Evolutionary conservation across 2,797 vertebrate species (phyloP).

Genomic region (Sebastes variabilis): DNA sequence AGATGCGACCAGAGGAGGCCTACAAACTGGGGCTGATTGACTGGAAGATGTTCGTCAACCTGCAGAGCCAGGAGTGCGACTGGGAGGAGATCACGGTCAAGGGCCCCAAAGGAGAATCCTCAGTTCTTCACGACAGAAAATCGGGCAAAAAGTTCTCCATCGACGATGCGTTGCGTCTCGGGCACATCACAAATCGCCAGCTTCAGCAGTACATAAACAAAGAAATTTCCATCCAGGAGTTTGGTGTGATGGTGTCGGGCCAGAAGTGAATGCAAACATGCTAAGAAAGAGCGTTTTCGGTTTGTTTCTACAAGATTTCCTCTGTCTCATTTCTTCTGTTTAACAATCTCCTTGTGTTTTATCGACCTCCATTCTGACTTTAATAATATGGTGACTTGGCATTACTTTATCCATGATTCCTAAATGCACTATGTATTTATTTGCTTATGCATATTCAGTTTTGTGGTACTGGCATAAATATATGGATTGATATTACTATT

Average conservation of each 20-base stretch:
- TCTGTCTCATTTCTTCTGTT: conserved; percentile 11
- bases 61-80: conserved; percentile 96
- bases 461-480: conserved; percentile 16
- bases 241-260: conserved; percentile 93
- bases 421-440: conserved; percentile 64
- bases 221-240: conserved; percentile 96
- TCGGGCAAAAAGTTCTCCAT: conserved; percentile 96
- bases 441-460: conserved; percentile 29
- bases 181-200: conserved; percentile 87
- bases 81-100: conserved; percentile 97
- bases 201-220: conserved; percentile 93
- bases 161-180: conserved; percentile 89
- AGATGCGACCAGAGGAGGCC: conserved; percentile 96
- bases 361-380: conserved; percentile 15
- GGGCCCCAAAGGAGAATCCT: conserved; percentile 91
- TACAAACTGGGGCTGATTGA: conserved; percentile 93
- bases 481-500: conserved; percentile 4
- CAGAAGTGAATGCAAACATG: conserved; percentile 67
- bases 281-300: background rate
- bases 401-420: conserved; percentile 23
- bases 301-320: conserved; percentile 12
- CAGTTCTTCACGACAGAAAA: conserved; percentile 94
- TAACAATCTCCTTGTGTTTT: conserved; percentile 11
- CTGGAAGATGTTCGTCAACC: conserved; percentile 97
- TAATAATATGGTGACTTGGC: conserved; percentile 37